Evolutionary conservation across 2,888 invertebrate species (phyloP), one percentile per base, ranked within the genome.

Genomic region (Busseola fusca): DNA sequence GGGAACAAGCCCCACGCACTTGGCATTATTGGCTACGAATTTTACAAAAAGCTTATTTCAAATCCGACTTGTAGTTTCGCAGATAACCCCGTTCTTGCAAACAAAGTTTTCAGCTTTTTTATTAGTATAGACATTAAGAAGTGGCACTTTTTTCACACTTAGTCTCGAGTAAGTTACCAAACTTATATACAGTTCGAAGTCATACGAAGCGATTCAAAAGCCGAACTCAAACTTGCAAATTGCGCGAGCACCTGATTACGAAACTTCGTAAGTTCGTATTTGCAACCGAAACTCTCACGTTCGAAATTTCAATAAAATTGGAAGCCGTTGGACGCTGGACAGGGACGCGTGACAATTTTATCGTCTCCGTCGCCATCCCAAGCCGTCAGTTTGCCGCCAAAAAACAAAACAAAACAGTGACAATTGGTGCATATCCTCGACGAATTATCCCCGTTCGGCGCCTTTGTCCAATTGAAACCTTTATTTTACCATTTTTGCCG

Each of bases 401-500:
- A 93, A 93, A 95, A 93, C 84, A 86, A 89, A 93, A 85, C 91
- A 95, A 94, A 93, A 94, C 92, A 88, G 95, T 94, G 95, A 93
- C 95, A 94, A 95, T 95, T 95, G 95, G 95, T 95, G 95, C 95
- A 95, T 95, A 95, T 94, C 92, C 92, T 88, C 92, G 91, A 93
- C 94, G 95, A 95, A 95, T 95, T 95, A 95, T 94, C 93, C 92
- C 87, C 87, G 88, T 93, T 94, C 95, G 95, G 95, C 93, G 95
- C 94, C 95, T 95, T 94, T 95, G 95, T 94, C 91, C 93, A 94
- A 94, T 94, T 93, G 94, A 91, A 92, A 91, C 92, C 94, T 94
- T 95, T 95, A 94, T 95, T 94, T 93, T 89, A 91, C 93, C 92
- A 93, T 95, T 95, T 95, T 94, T 93, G 92, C 93, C 93, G 92